Evolutionary conservation across 2,888 invertebrate genomes (phyloP).

Genomic region (Hemicrepidius hirtus): DNA sequence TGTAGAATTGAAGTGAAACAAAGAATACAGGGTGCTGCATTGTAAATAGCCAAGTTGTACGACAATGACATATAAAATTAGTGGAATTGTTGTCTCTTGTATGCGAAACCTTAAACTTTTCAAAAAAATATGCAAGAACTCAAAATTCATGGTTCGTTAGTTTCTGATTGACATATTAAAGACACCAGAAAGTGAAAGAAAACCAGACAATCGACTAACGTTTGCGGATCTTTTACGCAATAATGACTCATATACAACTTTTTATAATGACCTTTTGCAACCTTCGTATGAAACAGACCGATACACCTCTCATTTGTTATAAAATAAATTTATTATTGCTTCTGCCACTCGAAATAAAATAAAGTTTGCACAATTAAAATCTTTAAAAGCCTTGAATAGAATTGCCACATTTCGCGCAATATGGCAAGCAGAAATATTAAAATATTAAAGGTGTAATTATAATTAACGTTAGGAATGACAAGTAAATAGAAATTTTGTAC

Average conservation of each 20-base stretch:
- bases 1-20: too few relatives aligned
- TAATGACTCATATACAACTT: constrained; percentile 17
- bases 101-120: too few relatives aligned
- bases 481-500: too few relatives aligned
- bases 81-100: too few relatives aligned
- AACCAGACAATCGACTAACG: constrained; percentile 7
- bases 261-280: constrained; percentile 21
- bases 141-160: neutral
- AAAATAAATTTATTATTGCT: neutral
- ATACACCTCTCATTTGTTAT: constrained; percentile 9
- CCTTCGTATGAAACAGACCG: constrained; percentile 5
- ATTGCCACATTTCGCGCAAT: constrained; percentile 1
- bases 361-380: constrained; percentile 1
- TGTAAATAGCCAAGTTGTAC: too few relatives aligned
- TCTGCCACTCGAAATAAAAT: neutral
- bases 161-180: neutral
- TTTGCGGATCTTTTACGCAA: constrained; percentile 16
- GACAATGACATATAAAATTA: too few relatives aligned
- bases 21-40: too few relatives aligned
- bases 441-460: too few relatives aligned
- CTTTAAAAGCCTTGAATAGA: neutral
- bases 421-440: neutral
- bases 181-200: constrained; percentile 18
- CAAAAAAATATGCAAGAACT: too few relatives aligned
- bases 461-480: too few relatives aligned